Percentiles rank a stretch among this genome's conserved stretches.
Conservation (phyloP, 1,140 invertebrate species). For the Neuroterus valhalla region DNA sequence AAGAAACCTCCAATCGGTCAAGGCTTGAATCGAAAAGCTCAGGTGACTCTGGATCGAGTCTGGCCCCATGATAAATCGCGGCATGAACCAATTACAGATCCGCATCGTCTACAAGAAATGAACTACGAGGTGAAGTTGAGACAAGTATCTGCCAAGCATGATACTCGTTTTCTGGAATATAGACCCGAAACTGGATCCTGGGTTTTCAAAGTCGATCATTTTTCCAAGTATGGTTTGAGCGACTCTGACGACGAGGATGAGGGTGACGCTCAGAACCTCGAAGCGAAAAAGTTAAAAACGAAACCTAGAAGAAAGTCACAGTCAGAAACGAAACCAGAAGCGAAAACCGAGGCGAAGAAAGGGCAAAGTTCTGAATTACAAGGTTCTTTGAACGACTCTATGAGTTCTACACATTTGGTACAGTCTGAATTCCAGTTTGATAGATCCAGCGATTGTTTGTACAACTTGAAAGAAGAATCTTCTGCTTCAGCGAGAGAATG, state of each 20-base stretch:
- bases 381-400: background rate
- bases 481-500: conserved; percentile 31
- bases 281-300: conserved; percentile 65
- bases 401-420: background rate
- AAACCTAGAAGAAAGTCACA: conserved; percentile 1
- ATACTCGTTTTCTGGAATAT: conserved; percentile 95
- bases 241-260: conserved; percentile 92
- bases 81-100: conserved; percentile 87
- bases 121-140: conserved; percentile 92
- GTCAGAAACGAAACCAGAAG: background rate
- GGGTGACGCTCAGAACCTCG: conserved; percentile 56
- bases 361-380: background rate
- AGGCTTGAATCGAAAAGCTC: conserved; percentile 93
- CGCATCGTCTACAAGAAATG: conserved; percentile 85
- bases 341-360: background rate
- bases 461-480: background rate
- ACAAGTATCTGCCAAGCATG: conserved; percentile 88
- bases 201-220: conserved; percentile 95
- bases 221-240: conserved; percentile 95
- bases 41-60: conserved; percentile 94
- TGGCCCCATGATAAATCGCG: conserved; percentile 94
- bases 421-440: background rate
- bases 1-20: conserved; percentile 83
- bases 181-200: conserved; percentile 96
- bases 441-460: background rate